Evolutionary conservation across 2,888 invertebrate genomes (phyloP), one percentile per base, ranked within the genome.

Genomic region (Ichneumoninae sp.): DNA sequence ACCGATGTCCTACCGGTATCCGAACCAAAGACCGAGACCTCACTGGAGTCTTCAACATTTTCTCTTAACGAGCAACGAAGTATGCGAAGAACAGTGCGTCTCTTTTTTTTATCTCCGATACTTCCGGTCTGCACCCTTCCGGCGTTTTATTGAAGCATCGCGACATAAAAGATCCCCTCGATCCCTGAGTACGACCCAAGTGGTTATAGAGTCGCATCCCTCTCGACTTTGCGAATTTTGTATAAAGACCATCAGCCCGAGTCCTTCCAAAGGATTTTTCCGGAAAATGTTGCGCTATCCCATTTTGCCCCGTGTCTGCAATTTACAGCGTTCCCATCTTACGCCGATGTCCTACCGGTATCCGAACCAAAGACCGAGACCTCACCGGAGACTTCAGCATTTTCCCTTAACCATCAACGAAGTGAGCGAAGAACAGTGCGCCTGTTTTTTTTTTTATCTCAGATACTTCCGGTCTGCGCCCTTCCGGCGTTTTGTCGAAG

Each of bases 211-310:
- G 47, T 63, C 22, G 47, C 19, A 19, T 50, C 50, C 50, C 33
- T 19, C 57, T 30, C 33, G 30, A 44, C 33, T 50, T 47, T 74
- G 47, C 22, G 50, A 74, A 65, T 74, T 63, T 47, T 19, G 22
- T 74, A 3, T 26, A 26, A 26, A 26, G 26, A 3, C 26, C 26
- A 30, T 4, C 30, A 30, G 30, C 4, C 30, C 3, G 30, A 3
- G 30, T 30, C 30, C 30, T 33, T 33, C 33, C 33, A 33, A 5
- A 33, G 33, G 33, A 33, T 33, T 33, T 33, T 33, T 33, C 33
- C 33, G 33, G 33, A 33, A 33, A 33, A 40, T 40, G 0, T 10
- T 40, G 7, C 8, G 40, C 40, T 30, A 40, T 40, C 10, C 40
- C 10, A 40, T 40, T 40, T 40, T 40, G 10, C 10, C 40, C 7